Percentiles rank a stretch among this genome's conserved stretches.
Conservation (phyloP, 2,113 vertebrate genomes). For the Platichthys stellatus region DNA sequence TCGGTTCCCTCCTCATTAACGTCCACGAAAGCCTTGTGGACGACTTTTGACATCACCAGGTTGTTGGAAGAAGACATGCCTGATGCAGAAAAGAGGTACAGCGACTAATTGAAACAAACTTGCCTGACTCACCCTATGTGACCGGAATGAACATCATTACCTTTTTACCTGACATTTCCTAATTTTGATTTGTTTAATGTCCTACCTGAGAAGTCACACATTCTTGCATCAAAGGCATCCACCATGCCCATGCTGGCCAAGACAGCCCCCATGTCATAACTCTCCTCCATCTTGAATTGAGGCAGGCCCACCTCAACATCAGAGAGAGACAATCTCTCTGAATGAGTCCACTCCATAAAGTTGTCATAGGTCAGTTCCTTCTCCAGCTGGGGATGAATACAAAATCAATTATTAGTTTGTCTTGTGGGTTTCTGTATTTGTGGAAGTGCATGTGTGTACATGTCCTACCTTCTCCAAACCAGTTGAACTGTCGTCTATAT, state of each 20-base stretch:
- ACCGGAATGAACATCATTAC: too few relatives aligned
- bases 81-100: slow-evolving; percentile 51
- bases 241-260: slow-evolving; percentile 86
- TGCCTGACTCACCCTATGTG: too few relatives aligned
- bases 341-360: slow-evolving; percentile 82
- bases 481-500: slow-evolving; percentile 84
- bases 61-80: slow-evolving; percentile 83
- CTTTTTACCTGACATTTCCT: neutral
- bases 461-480: slow-evolving; percentile 89
- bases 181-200: neutral
- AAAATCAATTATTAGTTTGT: neutral
- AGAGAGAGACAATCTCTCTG: slow-evolving; percentile 74
- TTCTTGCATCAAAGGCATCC: slow-evolving; percentile 76
- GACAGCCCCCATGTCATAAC: slow-evolving; percentile 80
- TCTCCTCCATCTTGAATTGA: slow-evolving; percentile 86
- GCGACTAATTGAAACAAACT: neutral
- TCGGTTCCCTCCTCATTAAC: slow-evolving; percentile 92
- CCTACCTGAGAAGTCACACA: slow-evolving; percentile 84
- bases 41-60: slow-evolving; percentile 85
- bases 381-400: slow-evolving; percentile 80
- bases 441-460: neutral
- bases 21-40: slow-evolving; percentile 91
- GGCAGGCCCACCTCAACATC: slow-evolving; percentile 82
- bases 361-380: slow-evolving; percentile 82
- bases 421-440: neutral